phyloP scores from a whole-genome alignment of 1,140 invertebrate species.

The Galleria mellonella region DNA sequence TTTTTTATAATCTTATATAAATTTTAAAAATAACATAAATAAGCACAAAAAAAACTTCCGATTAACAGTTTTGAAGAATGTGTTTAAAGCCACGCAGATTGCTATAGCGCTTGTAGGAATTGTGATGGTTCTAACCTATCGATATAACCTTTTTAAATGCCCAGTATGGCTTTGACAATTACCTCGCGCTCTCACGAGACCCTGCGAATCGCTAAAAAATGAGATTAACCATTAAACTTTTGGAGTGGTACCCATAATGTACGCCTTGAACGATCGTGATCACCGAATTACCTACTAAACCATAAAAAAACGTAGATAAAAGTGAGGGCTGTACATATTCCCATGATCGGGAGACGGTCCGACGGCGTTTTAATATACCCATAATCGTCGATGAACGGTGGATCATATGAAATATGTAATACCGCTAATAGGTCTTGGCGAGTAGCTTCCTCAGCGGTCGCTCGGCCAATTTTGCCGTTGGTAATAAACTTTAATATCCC shows the following conservation, averaged over 20 bases:
- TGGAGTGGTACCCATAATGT: conserved; percentile 42
- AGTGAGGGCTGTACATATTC: conserved; percentile 39
- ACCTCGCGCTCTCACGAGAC: conserved; percentile 20
- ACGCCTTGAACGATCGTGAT: conserved; percentile 24
- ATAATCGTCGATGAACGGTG: conserved; percentile 51
- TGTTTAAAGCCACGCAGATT: too few relatives aligned
- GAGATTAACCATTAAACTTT: conserved; percentile 35
- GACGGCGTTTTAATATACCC: conserved; percentile 58
- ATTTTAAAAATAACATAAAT: too few relatives aligned
- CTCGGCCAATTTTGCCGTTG: conserved; percentile 54
- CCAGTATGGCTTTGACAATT: too few relatives aligned
- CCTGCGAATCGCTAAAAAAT: conserved; percentile 17
- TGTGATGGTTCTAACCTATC: too few relatives aligned
- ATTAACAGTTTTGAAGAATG: too few relatives aligned
- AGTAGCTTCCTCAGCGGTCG: conserved; percentile 68
- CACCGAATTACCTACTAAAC: conserved; percentile 55
- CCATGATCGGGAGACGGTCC: conserved; percentile 45
- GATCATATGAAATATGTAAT: conserved; percentile 65
- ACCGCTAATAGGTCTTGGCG: conserved; percentile 56
- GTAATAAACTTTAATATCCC: conserved; percentile 65
- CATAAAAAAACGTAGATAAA: conserved; percentile 55
- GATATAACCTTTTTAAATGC: too few relatives aligned
- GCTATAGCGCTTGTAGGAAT: too few relatives aligned
- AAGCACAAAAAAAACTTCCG: too few relatives aligned
- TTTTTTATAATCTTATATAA: too few relatives aligned